Percentiles rank a stretch among this genome's conserved stretches.
phyloP scores from a whole-genome alignment of 2,113 vertebrate genomes.

The Amphiprion percula region DNA sequence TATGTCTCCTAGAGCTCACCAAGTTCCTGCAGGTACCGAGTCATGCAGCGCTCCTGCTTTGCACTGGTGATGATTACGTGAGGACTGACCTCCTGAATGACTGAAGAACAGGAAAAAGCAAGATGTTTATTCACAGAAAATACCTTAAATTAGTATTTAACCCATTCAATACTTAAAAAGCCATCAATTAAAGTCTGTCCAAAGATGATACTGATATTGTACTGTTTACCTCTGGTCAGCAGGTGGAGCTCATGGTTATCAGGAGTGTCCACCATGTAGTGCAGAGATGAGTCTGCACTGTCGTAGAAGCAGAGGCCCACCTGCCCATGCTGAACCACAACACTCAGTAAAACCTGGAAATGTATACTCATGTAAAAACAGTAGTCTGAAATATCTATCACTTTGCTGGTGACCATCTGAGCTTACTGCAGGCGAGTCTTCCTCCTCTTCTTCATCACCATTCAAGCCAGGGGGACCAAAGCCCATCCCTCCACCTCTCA shows the following conservation, averaged over 20 bases:
- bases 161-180: too few species aligned
- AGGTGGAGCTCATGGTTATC: slow-evolving; percentile 88
- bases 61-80: slow-evolving; percentile 91
- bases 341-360: slow-evolving; percentile 87
- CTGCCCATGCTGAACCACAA: slow-evolving; percentile 87
- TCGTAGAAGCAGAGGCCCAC: slow-evolving; percentile 93
- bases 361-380: background rate
- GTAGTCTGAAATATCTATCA: background rate
- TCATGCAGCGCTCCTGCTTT: slow-evolving; percentile 91
- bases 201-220: background rate
- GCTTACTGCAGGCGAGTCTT: slow-evolving; percentile 68
- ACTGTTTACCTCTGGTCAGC: slow-evolving; percentile 86
- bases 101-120: slow-evolving; percentile 68
- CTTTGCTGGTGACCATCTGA: background rate
- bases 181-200: too few species aligned
- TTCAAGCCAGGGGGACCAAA: slow-evolving; percentile 15
- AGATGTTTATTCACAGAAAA: background rate
- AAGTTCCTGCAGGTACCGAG: slow-evolving; percentile 86
- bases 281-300: slow-evolving; percentile 87
- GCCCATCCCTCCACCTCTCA: background rate
- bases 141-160: too few species aligned
- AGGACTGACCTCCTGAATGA: slow-evolving; percentile 89
- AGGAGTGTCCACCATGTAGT: slow-evolving; percentile 90
- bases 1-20: slow-evolving; percentile 67
- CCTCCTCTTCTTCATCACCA: slow-evolving; percentile 74